Evolutionary conservation across 2,888 invertebrate genomes (phyloP).

Genomic region (Leptarthrus brevirostris): DNA sequence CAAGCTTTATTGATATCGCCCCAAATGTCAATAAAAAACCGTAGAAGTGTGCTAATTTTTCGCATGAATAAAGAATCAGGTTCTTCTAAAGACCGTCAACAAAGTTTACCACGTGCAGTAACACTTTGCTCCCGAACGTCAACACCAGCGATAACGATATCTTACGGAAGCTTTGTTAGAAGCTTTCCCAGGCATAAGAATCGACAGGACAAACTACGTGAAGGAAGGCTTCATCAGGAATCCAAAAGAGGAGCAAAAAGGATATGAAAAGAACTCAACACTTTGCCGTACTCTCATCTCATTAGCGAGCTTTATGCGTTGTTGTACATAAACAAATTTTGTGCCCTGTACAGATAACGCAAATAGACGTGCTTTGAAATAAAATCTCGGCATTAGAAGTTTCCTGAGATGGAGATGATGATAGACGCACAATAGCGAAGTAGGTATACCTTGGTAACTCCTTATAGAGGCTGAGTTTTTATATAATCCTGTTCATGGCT

Average conservation of each 20-base stretch:
- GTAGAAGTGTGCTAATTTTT: constrained; percentile 36
- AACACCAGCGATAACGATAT: background rate
- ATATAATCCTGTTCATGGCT: constrained; percentile 9
- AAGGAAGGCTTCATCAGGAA: background rate
- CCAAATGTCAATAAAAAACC: constrained; percentile 1
- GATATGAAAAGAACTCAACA: constrained; percentile 30
- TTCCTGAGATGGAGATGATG: constrained; percentile 17
- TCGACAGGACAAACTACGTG: background rate
- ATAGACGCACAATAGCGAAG: constrained; percentile 35
- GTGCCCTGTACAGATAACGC: constrained; percentile 46
- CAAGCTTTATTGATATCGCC: background rate
- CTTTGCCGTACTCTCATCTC: constrained; percentile 41
- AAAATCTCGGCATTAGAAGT: constrained; percentile 46
- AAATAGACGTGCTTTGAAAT: constrained; percentile 49
- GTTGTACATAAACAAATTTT: constrained; percentile 46
- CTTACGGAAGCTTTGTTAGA: background rate
- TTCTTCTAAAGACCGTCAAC: constrained; percentile 13
- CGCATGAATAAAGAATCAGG: constrained; percentile 40
- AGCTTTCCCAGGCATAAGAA: constrained; percentile 4
- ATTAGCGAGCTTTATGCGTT: constrained; percentile 45
- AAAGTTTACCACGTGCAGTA: constrained; percentile 34
- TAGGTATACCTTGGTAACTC: background rate
- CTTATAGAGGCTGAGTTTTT: background rate
- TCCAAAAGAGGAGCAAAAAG: background rate
- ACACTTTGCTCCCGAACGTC: constrained; percentile 16